Evolutionary conservation across 2,888 invertebrate species (phyloP).

Genomic region (Platycnemis pennipes): DNA sequence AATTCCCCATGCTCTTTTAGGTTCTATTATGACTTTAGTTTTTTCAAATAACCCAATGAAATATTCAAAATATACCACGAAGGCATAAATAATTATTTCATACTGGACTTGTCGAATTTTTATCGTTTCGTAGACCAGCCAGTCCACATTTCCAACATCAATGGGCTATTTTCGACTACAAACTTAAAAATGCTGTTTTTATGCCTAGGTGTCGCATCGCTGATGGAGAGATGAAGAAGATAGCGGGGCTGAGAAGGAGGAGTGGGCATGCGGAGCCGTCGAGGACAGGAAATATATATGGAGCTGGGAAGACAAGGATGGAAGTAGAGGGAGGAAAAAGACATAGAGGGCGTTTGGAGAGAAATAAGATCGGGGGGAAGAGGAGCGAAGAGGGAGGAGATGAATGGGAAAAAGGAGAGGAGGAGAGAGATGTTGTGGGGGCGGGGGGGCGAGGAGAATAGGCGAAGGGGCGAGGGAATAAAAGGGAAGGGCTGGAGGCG

Average conservation of each 20-base stretch:
- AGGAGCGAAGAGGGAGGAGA: not conserved
- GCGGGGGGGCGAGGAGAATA: not conserved
- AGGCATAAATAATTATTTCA: too few relatives aligned
- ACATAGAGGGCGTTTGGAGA: not conserved
- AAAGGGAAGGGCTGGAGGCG: not conserved
- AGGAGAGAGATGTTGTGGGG: not conserved
- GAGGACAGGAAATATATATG: not conserved
- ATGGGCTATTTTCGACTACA: too few relatives aligned
- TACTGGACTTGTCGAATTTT: too few relatives aligned
- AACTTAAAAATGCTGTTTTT: too few relatives aligned
- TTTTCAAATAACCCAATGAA: too few relatives aligned
- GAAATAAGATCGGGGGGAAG: conserved; percentile 1
- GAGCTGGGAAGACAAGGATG: not conserved
- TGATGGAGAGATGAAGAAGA: not conserved
- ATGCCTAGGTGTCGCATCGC: too few relatives aligned
- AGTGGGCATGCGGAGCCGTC: not conserved
- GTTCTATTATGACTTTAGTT: too few relatives aligned
- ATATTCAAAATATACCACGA: too few relatives aligned
- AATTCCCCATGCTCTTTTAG: too few relatives aligned
- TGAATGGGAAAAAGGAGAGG: not conserved
- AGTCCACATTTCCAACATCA: too few relatives aligned
- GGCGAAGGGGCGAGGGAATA: not conserved
- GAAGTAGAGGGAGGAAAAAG: not conserved
- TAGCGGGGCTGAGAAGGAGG: not conserved
- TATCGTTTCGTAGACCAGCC: too few relatives aligned